Conservation (phyloP, 2,888 invertebrate species). For the Ophioninae sp. region DNA sequence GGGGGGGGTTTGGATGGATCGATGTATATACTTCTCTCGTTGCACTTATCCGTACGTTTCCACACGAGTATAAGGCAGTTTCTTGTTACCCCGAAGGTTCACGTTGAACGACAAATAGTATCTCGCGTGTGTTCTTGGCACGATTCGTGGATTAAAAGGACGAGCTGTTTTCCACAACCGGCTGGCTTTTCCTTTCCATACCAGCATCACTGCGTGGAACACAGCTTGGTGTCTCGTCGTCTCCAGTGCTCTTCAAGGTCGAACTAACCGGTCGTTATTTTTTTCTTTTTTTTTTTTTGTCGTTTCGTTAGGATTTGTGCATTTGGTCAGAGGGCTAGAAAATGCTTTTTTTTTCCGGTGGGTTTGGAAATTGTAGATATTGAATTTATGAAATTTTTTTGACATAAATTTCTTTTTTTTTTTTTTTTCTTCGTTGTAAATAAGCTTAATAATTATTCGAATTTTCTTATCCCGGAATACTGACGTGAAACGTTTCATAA, state of each 20-base stretch:
- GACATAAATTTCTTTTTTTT: no score
- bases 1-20: slow-evolving; percentile 8
- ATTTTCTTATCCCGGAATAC: no score
- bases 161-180: slow-evolving; percentile 24
- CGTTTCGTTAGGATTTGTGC: no score
- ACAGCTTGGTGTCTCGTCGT: slow-evolving; percentile 16
- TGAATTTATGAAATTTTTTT: no score
- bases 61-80: slow-evolving; percentile 5
- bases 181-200: slow-evolving; percentile 53
- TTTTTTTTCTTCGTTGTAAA: no score
- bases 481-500: no score
- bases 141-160: slow-evolving; percentile 57
- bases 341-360: no score
- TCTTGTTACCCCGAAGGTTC: slow-evolving; percentile 57
- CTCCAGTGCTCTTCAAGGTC: slow-evolving; percentile 42
- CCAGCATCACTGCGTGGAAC: slow-evolving; percentile 21
- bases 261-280: neutral
- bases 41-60: neutral
- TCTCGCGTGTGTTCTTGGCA: slow-evolving; percentile 60
- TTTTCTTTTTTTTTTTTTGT: no score
- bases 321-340: no score
- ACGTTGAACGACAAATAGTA: slow-evolving; percentile 29
- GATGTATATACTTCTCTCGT: neutral
- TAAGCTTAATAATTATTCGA: no score
- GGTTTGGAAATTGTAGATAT: no score